Evolutionary conservation across 1,140 invertebrate species (phyloP).

Genomic region (Schlechtendalia chinensis): DNA sequence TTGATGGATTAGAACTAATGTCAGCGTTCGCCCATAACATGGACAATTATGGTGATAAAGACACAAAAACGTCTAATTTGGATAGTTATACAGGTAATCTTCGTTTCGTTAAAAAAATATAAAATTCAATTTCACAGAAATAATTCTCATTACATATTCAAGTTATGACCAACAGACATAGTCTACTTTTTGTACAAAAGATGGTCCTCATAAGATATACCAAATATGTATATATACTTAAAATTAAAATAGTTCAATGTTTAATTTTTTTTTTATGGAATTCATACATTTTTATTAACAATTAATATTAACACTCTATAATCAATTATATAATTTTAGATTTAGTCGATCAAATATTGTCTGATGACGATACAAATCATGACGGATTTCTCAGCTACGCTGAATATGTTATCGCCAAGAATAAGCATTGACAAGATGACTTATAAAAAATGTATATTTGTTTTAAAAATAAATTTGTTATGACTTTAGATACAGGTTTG

Average conservation of each 20-base stretch:
- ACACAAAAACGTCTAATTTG: constrained; percentile 3
- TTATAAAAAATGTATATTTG: not conserved
- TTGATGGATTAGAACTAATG: constrained; percentile 79
- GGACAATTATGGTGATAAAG: constrained; percentile 54
- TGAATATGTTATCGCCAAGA: constrained; percentile 64
- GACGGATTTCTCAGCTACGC: constrained; percentile 80
- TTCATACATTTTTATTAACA: too few relatives aligned
- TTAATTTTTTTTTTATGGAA: too few relatives aligned
- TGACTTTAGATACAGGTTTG: not conserved
- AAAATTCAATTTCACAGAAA: too few relatives aligned
- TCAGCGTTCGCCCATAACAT: constrained; percentile 59
- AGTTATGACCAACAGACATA: too few relatives aligned
- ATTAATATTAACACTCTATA: too few relatives aligned
- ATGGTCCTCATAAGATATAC: not conserved
- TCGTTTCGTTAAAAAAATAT: not conserved
- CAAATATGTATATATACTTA: too few relatives aligned
- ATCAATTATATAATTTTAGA: not conserved
- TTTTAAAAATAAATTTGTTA: not conserved
- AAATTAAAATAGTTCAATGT: too few relatives aligned
- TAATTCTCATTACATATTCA: too few relatives aligned
- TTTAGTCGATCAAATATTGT: constrained; percentile 71
- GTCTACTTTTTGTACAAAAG: not conserved
- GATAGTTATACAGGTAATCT: constrained; percentile 20
- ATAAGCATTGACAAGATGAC: constrained; percentile 51
- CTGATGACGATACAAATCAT: constrained; percentile 73